Base-by-base conservation (phyloP, 1,140 invertebrate species). In the Dinothrombium tinctorium region DNA sequence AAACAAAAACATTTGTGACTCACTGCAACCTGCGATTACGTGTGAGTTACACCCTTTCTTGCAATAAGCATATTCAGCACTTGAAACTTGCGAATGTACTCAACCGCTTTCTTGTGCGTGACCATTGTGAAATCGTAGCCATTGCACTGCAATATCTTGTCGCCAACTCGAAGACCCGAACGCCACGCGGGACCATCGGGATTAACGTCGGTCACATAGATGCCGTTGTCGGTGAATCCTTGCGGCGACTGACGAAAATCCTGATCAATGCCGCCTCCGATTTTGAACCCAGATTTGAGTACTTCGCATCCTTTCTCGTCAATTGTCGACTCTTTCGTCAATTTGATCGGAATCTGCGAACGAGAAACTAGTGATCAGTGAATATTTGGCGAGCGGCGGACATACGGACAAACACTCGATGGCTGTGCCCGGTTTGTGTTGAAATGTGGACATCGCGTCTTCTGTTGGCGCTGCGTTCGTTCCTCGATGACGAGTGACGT, bases 221-320 rank as follows among this genome's bases (percentile, higher is more conserved):
- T 89, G 24, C 92, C 92, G 68, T 87, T 87, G 58, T 96, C 89
- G 41, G 84, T 89, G 54, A 95, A 96, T 20, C 83, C 84, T 56
- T 92, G 86, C 2, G 89, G 89, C 62, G 83, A 87, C 65, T 89
- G 86, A 48, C 73, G 71, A 56, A 69, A 90, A 57, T 96, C 87
- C 66, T 95, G 89, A 58, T 96, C 89, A 46, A 96, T 96, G 23
- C 90, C 90, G 22, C 90, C 90, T 23, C 87, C 90, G 53, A 98
- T 94, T 69, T 89, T 86, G 55, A 98, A 96, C 1, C 90, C 90
- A 69, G 82, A 90, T 56, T 79, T 77, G 57, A 82, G 69, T 17
- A 81, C 72, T 65, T 81, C 74, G 46, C 73, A 63, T 0, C 79
- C 79, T 51, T 80, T 74, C 32, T 69, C 63, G 57, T 86, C 83